Evolutionary conservation across 2,113 vertebrate species (phyloP).

Genomic region (Odobenus rosmarus): DNA sequence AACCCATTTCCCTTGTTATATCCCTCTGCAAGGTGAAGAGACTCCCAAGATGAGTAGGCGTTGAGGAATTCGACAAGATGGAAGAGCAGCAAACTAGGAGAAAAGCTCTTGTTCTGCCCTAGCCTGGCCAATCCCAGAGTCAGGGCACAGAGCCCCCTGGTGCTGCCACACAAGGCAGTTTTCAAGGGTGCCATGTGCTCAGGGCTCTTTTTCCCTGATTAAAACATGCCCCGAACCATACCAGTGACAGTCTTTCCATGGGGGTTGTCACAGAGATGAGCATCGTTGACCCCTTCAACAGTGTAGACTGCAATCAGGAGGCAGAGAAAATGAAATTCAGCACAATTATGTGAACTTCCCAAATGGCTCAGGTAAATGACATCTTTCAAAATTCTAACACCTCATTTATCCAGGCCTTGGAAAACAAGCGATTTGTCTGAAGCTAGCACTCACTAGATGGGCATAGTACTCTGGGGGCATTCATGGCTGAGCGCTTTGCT

Average conservation of each 20-base stretch:
- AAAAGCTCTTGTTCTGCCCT: neutral
- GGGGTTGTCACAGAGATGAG: neutral
- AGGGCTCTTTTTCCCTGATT: neutral
- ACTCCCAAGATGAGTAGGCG: neutral
- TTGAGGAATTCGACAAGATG: neutral
- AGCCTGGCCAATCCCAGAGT: neutral
- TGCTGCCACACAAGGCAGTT: neutral
- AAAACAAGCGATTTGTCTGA: neutral
- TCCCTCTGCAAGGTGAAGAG: neutral
- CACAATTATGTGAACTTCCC: neutral
- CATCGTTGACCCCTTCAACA: fast-evolving
- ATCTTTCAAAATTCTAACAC: slow-evolving; percentile 34
- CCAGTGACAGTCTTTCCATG: neutral
- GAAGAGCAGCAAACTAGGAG: fast-evolving
- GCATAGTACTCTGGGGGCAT: neutral
- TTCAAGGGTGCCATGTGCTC: neutral
- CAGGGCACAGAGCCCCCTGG: neutral
- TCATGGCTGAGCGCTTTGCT: neutral
- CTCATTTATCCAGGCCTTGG: neutral
- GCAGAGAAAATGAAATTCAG: neutral
- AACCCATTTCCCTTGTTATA: too few species aligned
- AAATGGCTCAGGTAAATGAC: neutral
- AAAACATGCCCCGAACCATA: neutral
- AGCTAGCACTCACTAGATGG: neutral
- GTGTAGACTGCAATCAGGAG: neutral